Base-by-base conservation (phyloP, 2,888 invertebrate genomes). In the Drosophila greeni region DNA sequence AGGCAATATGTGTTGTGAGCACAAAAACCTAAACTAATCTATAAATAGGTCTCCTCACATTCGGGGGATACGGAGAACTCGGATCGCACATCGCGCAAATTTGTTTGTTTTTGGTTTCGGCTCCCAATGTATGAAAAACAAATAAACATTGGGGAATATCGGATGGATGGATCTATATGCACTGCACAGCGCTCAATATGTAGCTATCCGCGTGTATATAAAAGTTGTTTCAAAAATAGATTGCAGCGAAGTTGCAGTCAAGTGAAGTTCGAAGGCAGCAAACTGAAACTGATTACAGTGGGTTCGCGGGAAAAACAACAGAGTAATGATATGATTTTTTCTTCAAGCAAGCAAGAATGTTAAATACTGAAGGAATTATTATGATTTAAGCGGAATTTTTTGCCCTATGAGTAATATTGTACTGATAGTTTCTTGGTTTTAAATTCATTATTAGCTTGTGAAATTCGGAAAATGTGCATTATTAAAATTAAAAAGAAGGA, bases 151-250 rank as follows among this genome's bases (percentile, higher is more conserved):
- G 23, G 20, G 34, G 37, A 29, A 33, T 48, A 33, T 48, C 48
- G 33, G 14, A 24, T 33, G 24, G 40, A 55, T 48, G n/a, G n/a
- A n/a, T 24, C 18, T 54, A 48, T 29, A 54, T 45, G 16, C 14
- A 47, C 26, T 54, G 29, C 2, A 18, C 23, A 53, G 42, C 33
- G 43, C 40, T 26, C 24, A 9, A 23, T 23, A 29, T 29, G 11
- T 18, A 16, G 33, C 31, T 40, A 9, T 57, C 43, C 20, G 24
- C 26, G 31, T 34, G 26, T 24, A 20, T 58, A 20, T 12, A 60
- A 59, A 58, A 60, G 37, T 60, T 34, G 59, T 58, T 60, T 60
- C 59, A 60, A 33, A 60, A 60, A 60, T 60, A 60, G 59, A 60
- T 45, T 60, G 61, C 45, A 60, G 20, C 31, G 61, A 45, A 59